These are phyloP conservation scores for Polyommatus icarus DNA, from an alignment of 2,888 invertebrate genomes.

Conservation along the genomic window DNA sequence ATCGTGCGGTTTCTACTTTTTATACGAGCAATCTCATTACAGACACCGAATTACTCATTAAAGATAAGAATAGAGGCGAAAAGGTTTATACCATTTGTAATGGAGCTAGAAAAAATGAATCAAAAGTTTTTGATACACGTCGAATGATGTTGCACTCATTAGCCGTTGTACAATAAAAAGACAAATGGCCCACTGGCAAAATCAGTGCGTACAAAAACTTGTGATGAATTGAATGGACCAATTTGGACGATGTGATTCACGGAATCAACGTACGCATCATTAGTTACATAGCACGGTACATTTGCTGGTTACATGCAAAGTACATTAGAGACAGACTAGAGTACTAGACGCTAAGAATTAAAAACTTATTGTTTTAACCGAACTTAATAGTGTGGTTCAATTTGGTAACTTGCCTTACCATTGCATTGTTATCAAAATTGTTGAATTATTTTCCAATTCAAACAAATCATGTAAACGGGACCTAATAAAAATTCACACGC, in stretches of 20 bases:
- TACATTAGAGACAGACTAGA: not conserved
- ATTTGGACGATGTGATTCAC: conserved; percentile 53
- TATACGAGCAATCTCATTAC: conserved; percentile 55
- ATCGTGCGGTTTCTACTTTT: conserved; percentile 7
- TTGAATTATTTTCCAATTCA: not conserved
- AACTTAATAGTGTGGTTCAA: not conserved
- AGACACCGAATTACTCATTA: conserved; percentile 52
- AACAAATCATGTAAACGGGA: not conserved
- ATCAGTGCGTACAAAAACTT: conserved; percentile 61
- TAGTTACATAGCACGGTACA: conserved; percentile 3
- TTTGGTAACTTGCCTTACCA: not conserved
- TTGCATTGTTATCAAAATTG: not conserved
- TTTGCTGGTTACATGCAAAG: not conserved
- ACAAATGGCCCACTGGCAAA: conserved; percentile 50
- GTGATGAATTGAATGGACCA: conserved; percentile 67
- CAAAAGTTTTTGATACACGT: conserved; percentile 43
- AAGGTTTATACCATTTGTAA: conserved; percentile 27
- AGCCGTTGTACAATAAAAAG: conserved; percentile 56
- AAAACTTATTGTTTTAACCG: not conserved
- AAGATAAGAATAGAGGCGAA: conserved; percentile 40
- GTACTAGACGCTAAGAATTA: not conserved
- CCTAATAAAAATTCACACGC: not conserved
- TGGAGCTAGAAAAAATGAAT: conserved; percentile 43
- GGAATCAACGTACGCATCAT: conserved; percentile 41
- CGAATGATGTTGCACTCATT: conserved; percentile 63